Percentiles rank a stretch among this genome's conserved stretches.
Evolutionary conservation across 2,797 vertebrate species (phyloP).

Genomic region (Lacerta viridis): DNA sequence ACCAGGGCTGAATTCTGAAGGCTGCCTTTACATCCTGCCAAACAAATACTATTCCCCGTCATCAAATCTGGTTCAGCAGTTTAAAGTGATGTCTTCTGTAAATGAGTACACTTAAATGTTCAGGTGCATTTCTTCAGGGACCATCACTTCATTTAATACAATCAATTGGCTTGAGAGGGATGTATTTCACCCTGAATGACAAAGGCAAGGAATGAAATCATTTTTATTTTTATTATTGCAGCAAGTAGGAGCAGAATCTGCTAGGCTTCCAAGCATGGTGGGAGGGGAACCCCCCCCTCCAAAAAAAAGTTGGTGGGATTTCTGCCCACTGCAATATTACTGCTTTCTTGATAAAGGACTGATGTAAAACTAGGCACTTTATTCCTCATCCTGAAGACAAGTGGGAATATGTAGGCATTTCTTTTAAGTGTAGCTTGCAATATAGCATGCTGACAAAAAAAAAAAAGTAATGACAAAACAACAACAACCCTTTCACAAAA

Average conservation of each 20-base stretch:
- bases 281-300: no score
- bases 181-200: slow-evolving; percentile 47
- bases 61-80: slow-evolving; percentile 39
- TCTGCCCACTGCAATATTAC: slow-evolving; percentile 43
- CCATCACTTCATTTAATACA: slow-evolving; percentile 37
- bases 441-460: not conserved
- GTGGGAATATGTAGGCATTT: not conserved
- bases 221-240: not conserved
- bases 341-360: not conserved
- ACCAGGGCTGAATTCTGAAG: not conserved
- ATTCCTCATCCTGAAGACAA: not conserved
- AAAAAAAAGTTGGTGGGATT: slow-evolving; percentile 45
- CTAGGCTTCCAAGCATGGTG: slow-evolving; percentile 38
- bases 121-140: slow-evolving; percentile 49
- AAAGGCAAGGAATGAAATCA: slow-evolving; percentile 6
- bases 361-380: not conserved
- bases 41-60: slow-evolving; percentile 9
- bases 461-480: not conserved
- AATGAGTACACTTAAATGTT: slow-evolving; percentile 31
- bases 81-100: slow-evolving; percentile 35
- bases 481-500: no score
- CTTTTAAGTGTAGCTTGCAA: not conserved
- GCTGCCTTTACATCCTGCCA: slow-evolving; percentile 8
- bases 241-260: slow-evolving; percentile 33
- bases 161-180: slow-evolving; percentile 42